These are phyloP conservation scores for Eutrigla gurnardus DNA, from an alignment of 2,797 vertebrate genomes.

Conservation along the genomic window DNA sequence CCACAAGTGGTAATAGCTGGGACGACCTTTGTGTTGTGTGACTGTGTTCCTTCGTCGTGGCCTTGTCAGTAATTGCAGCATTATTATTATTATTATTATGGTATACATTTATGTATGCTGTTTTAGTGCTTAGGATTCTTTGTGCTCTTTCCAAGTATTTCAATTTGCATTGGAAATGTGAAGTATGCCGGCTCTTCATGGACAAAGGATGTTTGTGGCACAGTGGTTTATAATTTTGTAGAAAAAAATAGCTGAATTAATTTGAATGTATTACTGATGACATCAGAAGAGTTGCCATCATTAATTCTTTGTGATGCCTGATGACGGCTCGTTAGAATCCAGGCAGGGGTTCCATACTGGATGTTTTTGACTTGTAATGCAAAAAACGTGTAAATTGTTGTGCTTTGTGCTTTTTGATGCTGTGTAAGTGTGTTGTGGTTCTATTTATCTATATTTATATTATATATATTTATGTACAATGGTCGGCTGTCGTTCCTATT, in stretches of 20 bases:
- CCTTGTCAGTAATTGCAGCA: not conserved
- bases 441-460: not conserved
- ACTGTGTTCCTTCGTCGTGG: not conserved
- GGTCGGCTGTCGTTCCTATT: not conserved
- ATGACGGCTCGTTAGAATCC: constrained; percentile 17
- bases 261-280: constrained; percentile 2
- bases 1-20: not conserved
- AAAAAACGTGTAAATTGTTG: constrained; percentile 21
- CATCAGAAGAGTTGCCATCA: not conserved
- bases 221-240: not conserved
- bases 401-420: constrained; percentile 9
- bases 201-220: not conserved
- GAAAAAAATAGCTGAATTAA: not conserved
- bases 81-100: not conserved
- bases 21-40: not conserved
- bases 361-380: constrained; percentile 20
- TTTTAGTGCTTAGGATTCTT: too few relatives aligned
- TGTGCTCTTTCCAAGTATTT: not conserved
- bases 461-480: not conserved
- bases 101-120: not conserved
- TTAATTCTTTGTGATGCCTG: not conserved
- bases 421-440: not conserved
- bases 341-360: not conserved
- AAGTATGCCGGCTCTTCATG: not conserved
- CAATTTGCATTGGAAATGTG: not conserved